Evolutionary conservation across 2,888 invertebrate genomes (phyloP).

Genomic region (Cenopis cana): DNA sequence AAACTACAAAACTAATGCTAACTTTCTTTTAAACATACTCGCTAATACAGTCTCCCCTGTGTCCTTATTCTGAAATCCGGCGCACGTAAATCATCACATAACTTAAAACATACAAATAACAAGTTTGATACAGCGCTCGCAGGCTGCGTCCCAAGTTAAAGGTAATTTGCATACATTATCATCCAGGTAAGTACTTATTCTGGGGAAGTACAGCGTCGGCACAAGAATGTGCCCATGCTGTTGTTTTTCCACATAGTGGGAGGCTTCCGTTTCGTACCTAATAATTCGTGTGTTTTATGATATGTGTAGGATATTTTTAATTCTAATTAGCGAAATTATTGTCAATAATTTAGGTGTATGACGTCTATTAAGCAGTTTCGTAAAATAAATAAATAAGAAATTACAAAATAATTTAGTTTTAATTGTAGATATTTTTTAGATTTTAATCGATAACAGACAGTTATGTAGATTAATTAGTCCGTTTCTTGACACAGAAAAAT

Average conservation of each 20-base stretch:
- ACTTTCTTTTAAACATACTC: slow-evolving; percentile 37
- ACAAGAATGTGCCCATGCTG: background rate
- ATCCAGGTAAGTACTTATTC: slow-evolving; percentile 74
- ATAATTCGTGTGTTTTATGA: background rate
- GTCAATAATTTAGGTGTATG: too few relatives aligned
- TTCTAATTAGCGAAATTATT: too few relatives aligned
- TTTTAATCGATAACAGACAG: too few relatives aligned
- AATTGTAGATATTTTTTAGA: too few relatives aligned
- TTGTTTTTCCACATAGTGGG: background rate
- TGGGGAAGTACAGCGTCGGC: slow-evolving; percentile 14
- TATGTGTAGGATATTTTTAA: too few relatives aligned
- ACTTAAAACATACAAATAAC: slow-evolving; percentile 83
- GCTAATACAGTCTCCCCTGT: slow-evolving; percentile 47
- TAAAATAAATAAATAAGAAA: too few relatives aligned
- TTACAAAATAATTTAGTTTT: too few relatives aligned
- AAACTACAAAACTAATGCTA: too few relatives aligned
- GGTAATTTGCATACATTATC: slow-evolving; percentile 84
- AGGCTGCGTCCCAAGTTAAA: slow-evolving; percentile 70
- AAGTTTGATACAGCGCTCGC: slow-evolving; percentile 80
- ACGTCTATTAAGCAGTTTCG: too few relatives aligned
- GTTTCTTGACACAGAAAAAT: too few relatives aligned
- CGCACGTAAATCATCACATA: slow-evolving; percentile 73
- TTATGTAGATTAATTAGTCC: too few relatives aligned
- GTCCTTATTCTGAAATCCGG: slow-evolving; percentile 59
- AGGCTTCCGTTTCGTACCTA: background rate